phyloP scores from a whole-genome alignment of 1,140 invertebrate genomes.

The Tribolium castaneum region DNA sequence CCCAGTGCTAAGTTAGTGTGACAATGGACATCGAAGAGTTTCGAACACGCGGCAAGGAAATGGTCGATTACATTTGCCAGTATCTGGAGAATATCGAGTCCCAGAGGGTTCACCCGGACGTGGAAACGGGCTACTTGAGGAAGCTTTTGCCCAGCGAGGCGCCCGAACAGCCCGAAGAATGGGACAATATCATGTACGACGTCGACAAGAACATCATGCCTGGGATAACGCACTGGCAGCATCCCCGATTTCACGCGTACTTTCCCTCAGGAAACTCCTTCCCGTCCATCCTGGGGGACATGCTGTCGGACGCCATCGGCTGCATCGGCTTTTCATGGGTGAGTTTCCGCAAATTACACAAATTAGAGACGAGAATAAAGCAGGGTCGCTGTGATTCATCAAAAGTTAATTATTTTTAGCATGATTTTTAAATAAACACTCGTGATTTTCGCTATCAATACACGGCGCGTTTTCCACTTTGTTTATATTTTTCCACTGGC shows the following conservation, averaged over 20 bases:
- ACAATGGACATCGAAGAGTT: slow-evolving; percentile 65
- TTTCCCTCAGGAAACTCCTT: slow-evolving; percentile 95
- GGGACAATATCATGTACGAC: slow-evolving; percentile 87
- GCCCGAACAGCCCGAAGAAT: slow-evolving; percentile 82
- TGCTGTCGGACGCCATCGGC: slow-evolving; percentile 90
- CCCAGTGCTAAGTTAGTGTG: neutral
- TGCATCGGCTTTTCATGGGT: slow-evolving; percentile 78
- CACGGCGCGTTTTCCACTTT: neutral
- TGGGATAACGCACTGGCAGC: slow-evolving; percentile 96
- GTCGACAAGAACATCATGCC: slow-evolving; percentile 92
- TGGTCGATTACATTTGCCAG: slow-evolving; percentile 93
- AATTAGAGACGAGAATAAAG: slow-evolving; percentile 3
- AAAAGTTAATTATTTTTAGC: slow-evolving; percentile 15
- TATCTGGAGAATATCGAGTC: slow-evolving; percentile 82
- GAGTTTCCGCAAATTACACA: slow-evolving; percentile 27
- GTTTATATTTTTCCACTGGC: neutral
- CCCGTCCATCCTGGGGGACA: slow-evolving; percentile 92
- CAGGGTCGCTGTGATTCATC: slow-evolving; percentile 2
- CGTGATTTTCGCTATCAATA: neutral
- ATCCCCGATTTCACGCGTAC: slow-evolving; percentile 95
- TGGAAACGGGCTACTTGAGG: slow-evolving; percentile 87
- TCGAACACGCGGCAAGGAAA: slow-evolving; percentile 83
- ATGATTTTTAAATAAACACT: slow-evolving; percentile 10
- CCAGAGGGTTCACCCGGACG: slow-evolving; percentile 78
- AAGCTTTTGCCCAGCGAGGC: slow-evolving; percentile 78